Base-by-base conservation (phyloP, 1,140 invertebrate species). In the Sarcophaga bullata region DNA sequence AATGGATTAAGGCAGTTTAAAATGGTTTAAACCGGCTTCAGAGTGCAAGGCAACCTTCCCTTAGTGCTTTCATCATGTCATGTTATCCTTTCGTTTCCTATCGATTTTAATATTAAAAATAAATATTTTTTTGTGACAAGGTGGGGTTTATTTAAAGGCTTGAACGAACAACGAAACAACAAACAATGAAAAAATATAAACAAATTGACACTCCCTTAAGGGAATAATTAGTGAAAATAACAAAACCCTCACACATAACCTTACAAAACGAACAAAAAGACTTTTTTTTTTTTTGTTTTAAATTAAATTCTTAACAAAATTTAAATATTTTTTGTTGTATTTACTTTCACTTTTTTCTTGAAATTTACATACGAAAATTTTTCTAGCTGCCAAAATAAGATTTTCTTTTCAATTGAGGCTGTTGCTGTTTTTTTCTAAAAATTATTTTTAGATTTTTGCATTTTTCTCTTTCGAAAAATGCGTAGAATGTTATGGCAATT, bases 101-200 rank as follows among this genome's bases (percentile, higher is more conserved):
- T 58, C 54, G 54, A 58, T 58, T 58, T 58, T 58, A 58, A 58
- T 58, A 58, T 13, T n/a, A 58, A 58, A 58, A 58, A 58, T 58
- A 58, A 58, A 58, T 58, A 58, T n/a, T 58, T 58, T n/a, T 37
- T 37, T 37, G 25, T 37, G 25, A 37, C 25, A 37, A 37, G 25
- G 25, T 37, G 25, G 25, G 25, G 25, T 37, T 37, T 37, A 37
- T 37, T 37, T 58, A 15, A 58, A 58, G 11, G 54, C 54, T 37
- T 37, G 25, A 58, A 58, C 13, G 25, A 58, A 58, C 13, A 58
- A 58, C 15, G 54, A n/a, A 58, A n/a, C 6, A n/a, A n/a, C 54
- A 58, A 58, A 58, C 25, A 37, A 37, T 37, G 25, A 37, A 37
- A 37, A 37, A 37, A 37, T 37, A 58, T 8, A 58, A 58, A 58